These are phyloP conservation scores for Macaria notata DNA, from an alignment of 2,888 invertebrate species.

Conservation along the genomic window DNA sequence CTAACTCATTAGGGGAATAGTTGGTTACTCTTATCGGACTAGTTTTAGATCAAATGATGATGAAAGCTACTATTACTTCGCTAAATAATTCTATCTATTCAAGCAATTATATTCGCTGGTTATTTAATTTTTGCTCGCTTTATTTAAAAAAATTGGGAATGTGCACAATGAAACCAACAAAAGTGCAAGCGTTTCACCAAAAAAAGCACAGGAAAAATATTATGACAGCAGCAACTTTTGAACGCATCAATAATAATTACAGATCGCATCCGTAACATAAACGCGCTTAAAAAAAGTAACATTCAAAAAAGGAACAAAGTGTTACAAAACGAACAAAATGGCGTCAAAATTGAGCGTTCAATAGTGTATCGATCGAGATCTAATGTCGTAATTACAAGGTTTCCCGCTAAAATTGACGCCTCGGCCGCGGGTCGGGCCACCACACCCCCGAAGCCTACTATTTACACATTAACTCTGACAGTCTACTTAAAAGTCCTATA, in stretches of 20 bases:
- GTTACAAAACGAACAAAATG: conserved; percentile 34
- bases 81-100: no score
- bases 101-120: no score
- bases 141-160: no score
- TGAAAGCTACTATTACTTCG: no score
- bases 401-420: conserved; percentile 76
- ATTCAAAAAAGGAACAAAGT: conserved; percentile 21
- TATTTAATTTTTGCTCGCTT: no score
- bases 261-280: conserved; percentile 40
- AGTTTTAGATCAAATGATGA: no score
- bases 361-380: conserved; percentile 75
- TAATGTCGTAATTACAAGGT: conserved; percentile 76
- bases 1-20: no score
- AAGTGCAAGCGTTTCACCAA: no score
- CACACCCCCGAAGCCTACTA: conserved; percentile 61
- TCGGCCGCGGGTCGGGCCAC: conserved; percentile 43
- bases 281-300: conserved; percentile 45
- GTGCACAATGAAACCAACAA: no score
- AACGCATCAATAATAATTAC: conserved; percentile 65
- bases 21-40: no score
- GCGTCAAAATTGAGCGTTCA: conserved; percentile 58
- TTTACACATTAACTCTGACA: conserved; percentile 80
- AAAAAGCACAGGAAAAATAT: conserved; percentile 46
- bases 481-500: conserved; percentile 73
- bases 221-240: conserved; percentile 62